phyloP scores from a whole-genome alignment of 1,140 invertebrate genomes.

The Caenorhabditis briggsae region DNA sequence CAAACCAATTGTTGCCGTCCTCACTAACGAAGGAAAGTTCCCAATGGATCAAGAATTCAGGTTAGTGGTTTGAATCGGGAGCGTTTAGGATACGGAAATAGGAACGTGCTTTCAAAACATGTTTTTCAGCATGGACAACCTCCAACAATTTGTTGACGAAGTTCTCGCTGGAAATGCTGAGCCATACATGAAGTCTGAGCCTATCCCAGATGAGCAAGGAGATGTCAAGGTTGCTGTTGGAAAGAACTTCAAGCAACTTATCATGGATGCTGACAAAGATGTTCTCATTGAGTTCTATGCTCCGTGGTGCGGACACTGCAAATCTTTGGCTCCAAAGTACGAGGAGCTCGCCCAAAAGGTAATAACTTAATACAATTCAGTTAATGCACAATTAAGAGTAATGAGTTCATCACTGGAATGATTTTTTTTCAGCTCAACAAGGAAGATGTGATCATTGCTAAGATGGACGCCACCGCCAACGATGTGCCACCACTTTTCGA shows the following conservation, averaged over 20 bases:
- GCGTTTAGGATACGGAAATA: too few relatives aligned
- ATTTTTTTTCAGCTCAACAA: slow-evolving; percentile 82
- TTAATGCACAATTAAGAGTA: too few relatives aligned
- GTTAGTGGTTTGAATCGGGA: slow-evolving; percentile 76
- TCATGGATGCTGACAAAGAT: slow-evolving; percentile 91
- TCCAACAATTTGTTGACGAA: slow-evolving; percentile 90
- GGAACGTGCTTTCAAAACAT: too few relatives aligned
- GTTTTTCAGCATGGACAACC: slow-evolving; percentile 84
- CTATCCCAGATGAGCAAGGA: slow-evolving; percentile 88
- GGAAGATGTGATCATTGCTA: slow-evolving; percentile 91
- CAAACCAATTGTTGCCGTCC: slow-evolving; percentile 89
- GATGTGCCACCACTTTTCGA: slow-evolving; percentile 93
- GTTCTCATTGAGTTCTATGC: slow-evolving; percentile 97
- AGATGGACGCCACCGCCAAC: slow-evolving; percentile 98
- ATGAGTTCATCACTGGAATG: background rate
- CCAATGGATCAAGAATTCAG: slow-evolving; percentile 91
- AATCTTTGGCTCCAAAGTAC: slow-evolving; percentile 91
- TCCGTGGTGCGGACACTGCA: slow-evolving; percentile 99
- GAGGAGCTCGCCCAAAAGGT: slow-evolving; percentile 93
- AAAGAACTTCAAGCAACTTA: slow-evolving; percentile 91
- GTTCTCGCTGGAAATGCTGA: slow-evolving; percentile 87
- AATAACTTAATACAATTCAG: slow-evolving; percentile 53
- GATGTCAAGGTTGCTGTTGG: slow-evolving; percentile 87
- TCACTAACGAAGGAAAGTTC: slow-evolving; percentile 88
- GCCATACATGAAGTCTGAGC: slow-evolving; percentile 94